Conservation (phyloP, 2,113 vertebrate genomes). For the Leuciscus idus region DNA sequence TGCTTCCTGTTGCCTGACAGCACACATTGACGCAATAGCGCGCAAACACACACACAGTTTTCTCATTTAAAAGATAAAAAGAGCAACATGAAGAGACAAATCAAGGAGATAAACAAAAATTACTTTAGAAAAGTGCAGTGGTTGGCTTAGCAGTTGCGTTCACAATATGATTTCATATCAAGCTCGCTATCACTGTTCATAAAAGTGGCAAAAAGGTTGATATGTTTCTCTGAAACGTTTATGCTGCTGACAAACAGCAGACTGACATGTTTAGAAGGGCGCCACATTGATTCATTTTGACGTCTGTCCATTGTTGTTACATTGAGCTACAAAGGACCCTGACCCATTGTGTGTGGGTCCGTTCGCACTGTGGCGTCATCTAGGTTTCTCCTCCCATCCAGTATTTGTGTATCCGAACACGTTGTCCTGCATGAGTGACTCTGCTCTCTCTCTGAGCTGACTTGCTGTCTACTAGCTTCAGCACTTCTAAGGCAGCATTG, state of each 20-base stretch:
- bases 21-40: neutral
- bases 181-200: neutral
- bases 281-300: conserved; percentile 31
- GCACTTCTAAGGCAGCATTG: neutral
- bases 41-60: neutral
- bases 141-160: neutral
- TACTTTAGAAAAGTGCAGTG: neutral
- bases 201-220: neutral
- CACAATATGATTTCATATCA: neutral
- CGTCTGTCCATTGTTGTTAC: conserved; percentile 13
- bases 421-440: neutral
- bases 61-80: neutral
- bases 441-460: neutral
- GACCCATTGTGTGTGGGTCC: conserved; percentile 14
- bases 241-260: neutral
- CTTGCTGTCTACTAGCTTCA: neutral
- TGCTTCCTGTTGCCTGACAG: neutral
- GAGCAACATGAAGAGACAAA: neutral
- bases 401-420: neutral
- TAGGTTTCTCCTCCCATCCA: neutral
- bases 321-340: conserved; percentile 7
- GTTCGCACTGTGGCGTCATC: neutral
- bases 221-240: neutral
- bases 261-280: neutral
- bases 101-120: neutral